Conservation (phyloP, 1,140 invertebrate species). For the Agrypnia vestita region DNA sequence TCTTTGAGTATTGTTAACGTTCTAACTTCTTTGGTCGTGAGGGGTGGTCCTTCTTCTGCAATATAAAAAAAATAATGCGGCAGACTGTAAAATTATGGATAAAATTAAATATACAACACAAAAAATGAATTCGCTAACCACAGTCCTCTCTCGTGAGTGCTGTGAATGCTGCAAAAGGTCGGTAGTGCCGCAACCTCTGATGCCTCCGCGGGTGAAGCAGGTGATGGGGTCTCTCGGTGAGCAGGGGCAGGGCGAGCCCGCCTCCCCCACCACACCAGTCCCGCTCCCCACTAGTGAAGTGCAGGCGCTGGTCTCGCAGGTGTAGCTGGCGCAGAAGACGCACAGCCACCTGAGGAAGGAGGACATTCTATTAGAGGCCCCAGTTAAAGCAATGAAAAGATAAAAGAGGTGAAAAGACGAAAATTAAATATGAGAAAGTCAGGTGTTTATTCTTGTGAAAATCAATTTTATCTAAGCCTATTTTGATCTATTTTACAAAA, state of each 20-base stretch:
- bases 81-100: too few relatives aligned
- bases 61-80: constrained; percentile 54
- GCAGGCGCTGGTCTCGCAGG: constrained; percentile 80
- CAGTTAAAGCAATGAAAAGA: neutral
- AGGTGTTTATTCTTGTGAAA: too few relatives aligned
- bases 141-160: constrained; percentile 57
- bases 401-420: constrained; percentile 3
- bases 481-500: too few relatives aligned
- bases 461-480: too few relatives aligned
- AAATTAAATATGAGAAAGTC: too few relatives aligned
- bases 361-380: neutral
- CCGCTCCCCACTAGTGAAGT: constrained; percentile 64
- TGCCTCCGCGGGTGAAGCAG: constrained; percentile 53
- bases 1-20: constrained; percentile 91
- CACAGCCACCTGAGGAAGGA: constrained; percentile 75
- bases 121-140: constrained; percentile 31
- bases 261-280: constrained; percentile 62
- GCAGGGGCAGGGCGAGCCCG: constrained; percentile 48
- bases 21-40: constrained; percentile 91
- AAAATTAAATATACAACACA: neutral
- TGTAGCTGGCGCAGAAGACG: constrained; percentile 86
- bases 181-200: constrained; percentile 61
- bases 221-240: constrained; percentile 50
- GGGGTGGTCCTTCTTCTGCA: constrained; percentile 81
- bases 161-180: constrained; percentile 56